These are phyloP conservation scores for Enteromius anoplus DNA, from an alignment of 2,797 vertebrate species.

Conservation along the genomic window DNA sequence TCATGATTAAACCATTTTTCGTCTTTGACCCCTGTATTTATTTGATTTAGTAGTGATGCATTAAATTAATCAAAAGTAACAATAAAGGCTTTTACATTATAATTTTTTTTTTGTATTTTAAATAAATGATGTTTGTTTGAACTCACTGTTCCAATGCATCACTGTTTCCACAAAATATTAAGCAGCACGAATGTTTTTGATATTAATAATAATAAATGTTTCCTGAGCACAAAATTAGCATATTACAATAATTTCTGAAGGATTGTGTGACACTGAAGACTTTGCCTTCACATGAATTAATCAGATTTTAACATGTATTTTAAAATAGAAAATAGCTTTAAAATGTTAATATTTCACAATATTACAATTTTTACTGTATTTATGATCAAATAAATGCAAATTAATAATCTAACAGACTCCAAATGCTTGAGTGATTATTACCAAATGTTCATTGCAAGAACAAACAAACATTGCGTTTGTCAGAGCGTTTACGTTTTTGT, in stretches of 20 bases:
- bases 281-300: background rate
- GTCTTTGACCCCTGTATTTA: too few relatives aligned
- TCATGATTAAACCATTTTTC: too few relatives aligned
- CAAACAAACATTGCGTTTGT: background rate
- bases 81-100: background rate
- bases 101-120: background rate
- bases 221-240: background rate
- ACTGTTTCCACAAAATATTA: background rate
- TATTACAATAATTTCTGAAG: background rate
- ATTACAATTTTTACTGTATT: background rate
- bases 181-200: background rate
- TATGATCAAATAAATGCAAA: background rate
- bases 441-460: background rate
- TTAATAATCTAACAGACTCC: background rate
- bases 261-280: background rate
- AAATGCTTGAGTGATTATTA: background rate
- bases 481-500: constrained; percentile 10
- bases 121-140: background rate
- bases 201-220: background rate
- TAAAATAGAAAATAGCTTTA: background rate
- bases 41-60: background rate
- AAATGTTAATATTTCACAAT: background rate
- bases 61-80: background rate
- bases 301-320: background rate
- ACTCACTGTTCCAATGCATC: background rate